A percentile compares a stretch with the other conserved stretches of the same genome.
These are phyloP conservation scores for Tinamus major DNA, from an alignment of 2,797 vertebrate species.

Conservation along the genomic window DNA sequence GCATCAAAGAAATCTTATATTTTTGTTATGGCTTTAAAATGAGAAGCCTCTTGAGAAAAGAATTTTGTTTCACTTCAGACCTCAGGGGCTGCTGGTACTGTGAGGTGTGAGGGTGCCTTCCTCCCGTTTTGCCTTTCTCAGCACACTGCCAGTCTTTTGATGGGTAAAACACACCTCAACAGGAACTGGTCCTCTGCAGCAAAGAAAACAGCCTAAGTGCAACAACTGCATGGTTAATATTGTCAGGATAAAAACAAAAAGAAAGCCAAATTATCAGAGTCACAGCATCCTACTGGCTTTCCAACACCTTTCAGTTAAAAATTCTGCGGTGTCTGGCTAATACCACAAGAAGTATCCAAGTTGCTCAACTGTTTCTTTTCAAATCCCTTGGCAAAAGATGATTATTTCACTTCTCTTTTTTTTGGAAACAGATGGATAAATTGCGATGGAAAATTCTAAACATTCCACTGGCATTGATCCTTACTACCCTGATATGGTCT, in stretches of 20 bases:
- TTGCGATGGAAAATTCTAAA: constrained; percentile 27
- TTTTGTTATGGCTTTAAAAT: neutral
- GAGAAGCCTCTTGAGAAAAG: neutral
- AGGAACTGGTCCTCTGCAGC: neutral
- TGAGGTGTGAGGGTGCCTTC: neutral
- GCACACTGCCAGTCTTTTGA: neutral
- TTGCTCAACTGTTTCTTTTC: neutral
- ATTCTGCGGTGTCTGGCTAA: neutral
- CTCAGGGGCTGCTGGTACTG: neutral
- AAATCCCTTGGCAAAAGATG: neutral
- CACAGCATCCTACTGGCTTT: neutral
- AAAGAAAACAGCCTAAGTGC: neutral
- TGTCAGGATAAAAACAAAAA: neutral
- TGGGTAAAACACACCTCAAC: neutral
- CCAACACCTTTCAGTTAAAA: neutral
- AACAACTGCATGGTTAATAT: neutral
- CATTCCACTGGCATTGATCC: constrained; percentile 58
- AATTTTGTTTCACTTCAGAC: neutral
- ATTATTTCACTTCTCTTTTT: neutral
- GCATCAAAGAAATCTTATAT: neutral
- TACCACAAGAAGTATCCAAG: neutral
- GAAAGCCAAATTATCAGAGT: neutral
- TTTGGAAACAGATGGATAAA: constrained; percentile 11
- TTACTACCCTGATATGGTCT: constrained; percentile 59
- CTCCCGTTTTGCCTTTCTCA: neutral